These are phyloP conservation scores for Agonopterix arenella DNA, from an alignment of 2,888 invertebrate genomes.

Conservation along the genomic window DNA sequence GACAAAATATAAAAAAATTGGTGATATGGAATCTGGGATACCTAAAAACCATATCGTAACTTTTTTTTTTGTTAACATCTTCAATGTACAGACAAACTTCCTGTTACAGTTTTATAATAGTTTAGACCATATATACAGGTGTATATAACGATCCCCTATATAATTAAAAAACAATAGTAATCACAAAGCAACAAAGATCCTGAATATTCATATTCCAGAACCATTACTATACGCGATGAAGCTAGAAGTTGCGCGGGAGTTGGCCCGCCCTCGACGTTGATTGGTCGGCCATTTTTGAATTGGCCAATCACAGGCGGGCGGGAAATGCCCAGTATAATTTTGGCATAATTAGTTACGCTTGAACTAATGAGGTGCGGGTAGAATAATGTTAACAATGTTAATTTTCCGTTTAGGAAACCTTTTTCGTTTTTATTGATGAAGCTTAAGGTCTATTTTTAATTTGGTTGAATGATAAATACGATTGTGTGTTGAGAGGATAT, in stretches of 20 bases:
- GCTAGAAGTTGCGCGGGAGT: constrained; percentile 61
- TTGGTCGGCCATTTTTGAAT: constrained; percentile 58
- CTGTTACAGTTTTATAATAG: no score
- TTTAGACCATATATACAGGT: background rate
- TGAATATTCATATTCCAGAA: constrained; percentile 57
- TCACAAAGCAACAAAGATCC: constrained; percentile 20
- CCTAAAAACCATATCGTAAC: no score
- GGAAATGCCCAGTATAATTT: constrained; percentile 58
- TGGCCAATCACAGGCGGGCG: constrained; percentile 51
- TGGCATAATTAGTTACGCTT: constrained; percentile 74
- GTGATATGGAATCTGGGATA: no score
- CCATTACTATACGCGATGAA: constrained; percentile 26
- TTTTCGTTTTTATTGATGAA: background rate
- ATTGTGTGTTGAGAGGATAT: background rate
- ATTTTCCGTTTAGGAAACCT: background rate
- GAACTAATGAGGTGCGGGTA: constrained; percentile 34
- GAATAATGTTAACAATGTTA: constrained; percentile 15
- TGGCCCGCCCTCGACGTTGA: constrained; percentile 57
- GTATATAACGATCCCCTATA: background rate
- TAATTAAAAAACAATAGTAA: constrained; percentile 7
- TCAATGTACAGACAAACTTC: no score
- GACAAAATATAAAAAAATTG: no score
- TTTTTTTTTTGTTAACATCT: no score
- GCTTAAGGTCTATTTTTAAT: background rate
- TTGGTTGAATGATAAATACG: background rate